Conservation (phyloP, 2,113 vertebrate species). For the Tenrec ecaudatus region DNA sequence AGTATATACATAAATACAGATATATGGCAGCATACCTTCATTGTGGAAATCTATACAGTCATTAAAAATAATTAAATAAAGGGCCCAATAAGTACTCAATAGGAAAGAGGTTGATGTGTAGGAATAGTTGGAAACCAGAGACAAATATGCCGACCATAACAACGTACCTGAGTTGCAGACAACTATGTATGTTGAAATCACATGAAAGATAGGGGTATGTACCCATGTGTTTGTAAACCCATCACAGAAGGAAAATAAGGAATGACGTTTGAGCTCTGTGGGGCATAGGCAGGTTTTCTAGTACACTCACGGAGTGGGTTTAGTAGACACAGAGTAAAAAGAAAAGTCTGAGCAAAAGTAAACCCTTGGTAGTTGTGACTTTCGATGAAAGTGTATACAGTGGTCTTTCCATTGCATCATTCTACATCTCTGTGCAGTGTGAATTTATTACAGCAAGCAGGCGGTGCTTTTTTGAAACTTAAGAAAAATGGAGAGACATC, state of each 20-base stretch:
- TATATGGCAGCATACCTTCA: neutral
- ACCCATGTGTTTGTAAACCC: neutral
- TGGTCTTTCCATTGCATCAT: neutral
- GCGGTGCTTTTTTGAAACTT: neutral
- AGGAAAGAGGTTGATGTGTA: neutral
- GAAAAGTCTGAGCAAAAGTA: neutral
- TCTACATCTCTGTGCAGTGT: neutral
- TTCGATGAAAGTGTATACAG: neutral
- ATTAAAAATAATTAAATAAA: neutral
- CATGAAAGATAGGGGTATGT: accelerated
- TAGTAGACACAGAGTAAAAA: neutral
- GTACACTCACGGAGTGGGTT: neutral
- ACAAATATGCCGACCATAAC: neutral
- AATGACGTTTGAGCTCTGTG: neutral
- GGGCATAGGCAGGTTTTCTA: neutral
- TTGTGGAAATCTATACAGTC: neutral
- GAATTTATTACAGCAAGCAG: neutral
- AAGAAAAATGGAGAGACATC: constrained; percentile 23
- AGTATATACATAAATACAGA: too few relatives aligned
- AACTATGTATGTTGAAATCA: neutral
- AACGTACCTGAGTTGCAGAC: neutral
- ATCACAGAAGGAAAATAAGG: neutral
- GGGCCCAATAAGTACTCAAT: neutral
- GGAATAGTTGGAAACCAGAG: neutral
- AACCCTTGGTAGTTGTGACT: neutral